These are phyloP conservation scores for Erythrocebus patas DNA, from an alignment of 2,113 vertebrate genomes.

Conservation along the genomic window DNA sequence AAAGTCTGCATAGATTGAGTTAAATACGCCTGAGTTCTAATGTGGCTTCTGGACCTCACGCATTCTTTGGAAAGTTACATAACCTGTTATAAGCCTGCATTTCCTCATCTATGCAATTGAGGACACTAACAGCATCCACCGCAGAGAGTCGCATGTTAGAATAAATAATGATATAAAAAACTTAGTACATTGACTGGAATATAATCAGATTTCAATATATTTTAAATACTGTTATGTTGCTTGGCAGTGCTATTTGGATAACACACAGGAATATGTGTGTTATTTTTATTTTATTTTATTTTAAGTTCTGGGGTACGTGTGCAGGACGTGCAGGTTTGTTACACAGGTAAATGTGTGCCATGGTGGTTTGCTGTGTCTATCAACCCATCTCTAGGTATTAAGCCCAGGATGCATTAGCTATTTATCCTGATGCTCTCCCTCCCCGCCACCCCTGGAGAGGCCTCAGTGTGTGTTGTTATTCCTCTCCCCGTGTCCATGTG, in stretches of 20 bases:
- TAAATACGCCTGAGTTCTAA: neutral
- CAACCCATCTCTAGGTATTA: too few species aligned
- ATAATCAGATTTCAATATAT: neutral
- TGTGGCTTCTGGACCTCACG: neutral
- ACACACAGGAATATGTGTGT: neutral
- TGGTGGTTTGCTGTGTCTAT: too few species aligned
- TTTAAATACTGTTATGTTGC: neutral
- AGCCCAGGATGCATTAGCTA: too few species aligned
- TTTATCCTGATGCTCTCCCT: too few species aligned
- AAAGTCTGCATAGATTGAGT: neutral
- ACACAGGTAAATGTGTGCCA: too few species aligned
- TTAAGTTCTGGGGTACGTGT: too few species aligned
- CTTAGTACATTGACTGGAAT: neutral
- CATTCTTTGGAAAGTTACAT: neutral
- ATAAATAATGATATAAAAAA: neutral
- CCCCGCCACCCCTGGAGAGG: too few species aligned
- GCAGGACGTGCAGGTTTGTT: too few species aligned
- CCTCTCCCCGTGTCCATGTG: too few species aligned
- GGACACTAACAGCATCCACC: neutral
- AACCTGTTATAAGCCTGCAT: neutral
- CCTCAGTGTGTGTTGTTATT: too few species aligned
- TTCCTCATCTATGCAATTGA: neutral
- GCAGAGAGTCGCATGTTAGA: neutral
- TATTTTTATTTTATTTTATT: neutral
- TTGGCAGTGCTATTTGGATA: slow-evolving; percentile 17